Base-by-base conservation (phyloP, 1,140 invertebrate genomes). In the Steinernema feltiae region DNA sequence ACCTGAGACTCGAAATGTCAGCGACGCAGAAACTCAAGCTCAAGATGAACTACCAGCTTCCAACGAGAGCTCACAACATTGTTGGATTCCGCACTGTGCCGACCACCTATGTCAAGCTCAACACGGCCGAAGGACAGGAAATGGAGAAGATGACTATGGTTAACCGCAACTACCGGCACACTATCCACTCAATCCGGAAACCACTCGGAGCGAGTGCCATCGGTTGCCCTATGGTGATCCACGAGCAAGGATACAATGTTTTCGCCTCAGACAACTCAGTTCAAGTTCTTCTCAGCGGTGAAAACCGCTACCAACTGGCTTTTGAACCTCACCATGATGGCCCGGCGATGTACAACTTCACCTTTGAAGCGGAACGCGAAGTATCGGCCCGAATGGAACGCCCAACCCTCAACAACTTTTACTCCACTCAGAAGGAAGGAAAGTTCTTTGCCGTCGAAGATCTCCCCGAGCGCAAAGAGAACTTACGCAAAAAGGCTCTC, bases 401-500 rank as follows among this genome's bases (percentile, higher is more conserved):
- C 73, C 24, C 27, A n/a, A n/a, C 69, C 29, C 1, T 35, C 7
- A 27, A 31, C 0, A 32, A 81, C 17, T 83, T 74, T 74, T 80
- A 82, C 72, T 72, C 70, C 69, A 76, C 76, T n/a, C 53, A 78
- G 29, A 69, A 79, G 41, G 72, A 79, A 73, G 70, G 69, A 53
- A 71, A 70, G 18, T 1, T 78, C n/a, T 41, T 41, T 41, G 35
- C 35, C 7, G 18, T 41, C 7, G 35, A 41, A 41, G 35, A 18
- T 41, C 35, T 41, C 7, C 7, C 7, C 35, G 18, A 7, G 35
- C 18, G 7, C 7, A 18, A 41, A 18, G 35, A 41, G 7, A 41
- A 41, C 7, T 7, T 7, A 18, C 35, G 35, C 35, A 41, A 7
- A 18, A 18, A 41, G 18, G 35, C 7, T 18, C 18, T 41, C 35